A percentile compares a stretch with the other conserved stretches of the same genome.
Conservation (phyloP, 2,888 invertebrate species). For the Altica lythri region DNA sequence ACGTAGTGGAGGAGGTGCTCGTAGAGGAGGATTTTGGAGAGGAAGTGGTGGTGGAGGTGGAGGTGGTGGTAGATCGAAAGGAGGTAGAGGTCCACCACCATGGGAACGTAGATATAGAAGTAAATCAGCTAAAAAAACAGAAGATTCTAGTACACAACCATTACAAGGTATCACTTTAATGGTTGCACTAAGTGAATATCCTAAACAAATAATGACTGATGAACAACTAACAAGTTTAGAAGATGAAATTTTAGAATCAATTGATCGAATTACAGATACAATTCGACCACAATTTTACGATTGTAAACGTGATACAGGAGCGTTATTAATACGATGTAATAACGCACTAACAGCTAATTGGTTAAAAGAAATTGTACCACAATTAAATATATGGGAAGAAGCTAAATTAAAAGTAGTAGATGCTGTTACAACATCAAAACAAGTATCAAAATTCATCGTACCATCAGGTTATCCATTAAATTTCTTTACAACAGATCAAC, state of each 20-base stretch:
- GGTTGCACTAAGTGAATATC: slow-evolving; percentile 25
- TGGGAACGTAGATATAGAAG: slow-evolving; percentile 4
- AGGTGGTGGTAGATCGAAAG: slow-evolving; percentile 10
- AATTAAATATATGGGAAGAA: slow-evolving; percentile 24
- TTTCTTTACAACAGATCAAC: slow-evolving; percentile 19
- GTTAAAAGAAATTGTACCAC: slow-evolving; percentile 22
- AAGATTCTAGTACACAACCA: slow-evolving; percentile 1
- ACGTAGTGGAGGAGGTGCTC: slow-evolving; percentile 25
- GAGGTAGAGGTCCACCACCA: slow-evolving; percentile 13
- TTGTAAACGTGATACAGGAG: slow-evolving; percentile 22
- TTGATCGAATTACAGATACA: slow-evolving; percentile 23
- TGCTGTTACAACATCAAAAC: slow-evolving; percentile 21
- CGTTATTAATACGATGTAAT: slow-evolving; percentile 24
- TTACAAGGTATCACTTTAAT: slow-evolving; percentile 20
- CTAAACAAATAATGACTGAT: slow-evolving; percentile 19
- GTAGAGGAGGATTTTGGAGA: slow-evolving; percentile 17
- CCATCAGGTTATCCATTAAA: slow-evolving; percentile 25
- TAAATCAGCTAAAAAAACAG: neutral
- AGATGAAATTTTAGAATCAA: slow-evolving; percentile 26
- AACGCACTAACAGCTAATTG: slow-evolving; percentile 25
- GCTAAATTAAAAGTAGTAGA: slow-evolving; percentile 26
- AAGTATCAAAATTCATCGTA: slow-evolving; percentile 22
- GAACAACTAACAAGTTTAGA: slow-evolving; percentile 25
- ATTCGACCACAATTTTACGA: slow-evolving; percentile 30
- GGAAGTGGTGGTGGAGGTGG: slow-evolving; percentile 9